Base-by-base conservation (phyloP, 1,140 invertebrate species). In the Wasmannia auropunctata region DNA sequence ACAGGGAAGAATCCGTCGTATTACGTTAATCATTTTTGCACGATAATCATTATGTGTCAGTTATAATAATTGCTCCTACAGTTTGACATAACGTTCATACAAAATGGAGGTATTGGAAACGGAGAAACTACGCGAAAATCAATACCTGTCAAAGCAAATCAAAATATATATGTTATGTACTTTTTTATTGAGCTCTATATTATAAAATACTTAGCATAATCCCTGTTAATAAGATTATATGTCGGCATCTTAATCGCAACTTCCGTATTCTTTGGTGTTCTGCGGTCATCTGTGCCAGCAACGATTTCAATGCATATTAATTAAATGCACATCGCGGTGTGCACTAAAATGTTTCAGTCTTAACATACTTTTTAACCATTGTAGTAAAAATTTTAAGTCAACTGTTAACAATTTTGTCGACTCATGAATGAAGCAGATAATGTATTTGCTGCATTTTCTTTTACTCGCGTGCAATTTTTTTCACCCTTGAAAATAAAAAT, bases 201-300 rank as follows among this genome's bases (percentile, higher is more conserved):
- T n/a, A 37, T 37, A 3, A 2, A 6, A 37, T 37, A 37, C 6
- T 40, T 37, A 51, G 25, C n/a, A 31, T 1, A 56, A 28, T 77
- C 14, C 8, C 3, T n/a, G 1, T 63, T 67, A n/a, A n/a, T n/a
- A n/a, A n/a, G 31, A 79, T 89, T 49, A 28, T 70, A 19, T n/a
- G 8, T 5, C 3, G 14, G 14, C 34, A 51, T 72, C 56, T 69
- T 84, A 85, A 90, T 90, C 51, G 5, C 56, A 28, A 10, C 37
- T 84, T 16, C 10, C 56, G 28, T 25, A 58, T 76, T 60, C 49
- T 28, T 31, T 22, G 19, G 10, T 28, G 11, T 72, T 74, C 51
- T 31, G 63, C 56, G 8, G 16, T 43, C 6, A 46, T 79, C 8
- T 28, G 14, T 3, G 3, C 11, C 19, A 51, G 25, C n/a, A 7